Conservation (phyloP, 2,113 vertebrate species). For the Zeus faber region DNA sequence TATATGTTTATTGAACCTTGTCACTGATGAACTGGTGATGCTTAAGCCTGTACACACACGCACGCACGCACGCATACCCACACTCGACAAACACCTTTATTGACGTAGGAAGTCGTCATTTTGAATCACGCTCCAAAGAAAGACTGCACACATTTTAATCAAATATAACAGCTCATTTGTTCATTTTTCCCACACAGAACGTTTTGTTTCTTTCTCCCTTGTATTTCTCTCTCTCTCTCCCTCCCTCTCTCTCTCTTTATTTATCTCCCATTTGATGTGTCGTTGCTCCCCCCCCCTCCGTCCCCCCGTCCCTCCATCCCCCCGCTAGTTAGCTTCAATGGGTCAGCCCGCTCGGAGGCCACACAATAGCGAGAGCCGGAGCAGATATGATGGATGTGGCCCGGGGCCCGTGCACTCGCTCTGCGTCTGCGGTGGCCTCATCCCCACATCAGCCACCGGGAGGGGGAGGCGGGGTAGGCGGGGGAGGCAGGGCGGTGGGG, state of each 20-base stretch:
- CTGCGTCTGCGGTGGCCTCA: conserved; percentile 66
- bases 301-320: neutral
- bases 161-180: neutral
- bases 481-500: conserved; percentile 14
- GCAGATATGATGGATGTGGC: conserved; percentile 72
- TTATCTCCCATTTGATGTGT: neutral
- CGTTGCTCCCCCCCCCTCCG: neutral
- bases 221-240: neutral
- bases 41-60: conserved; percentile 22
- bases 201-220: neutral
- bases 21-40: conserved; percentile 40
- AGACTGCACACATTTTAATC: neutral
- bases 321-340: conserved; percentile 20
- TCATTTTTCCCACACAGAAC: neutral
- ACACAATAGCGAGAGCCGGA: conserved; percentile 57
- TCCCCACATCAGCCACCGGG: conserved; percentile 54
- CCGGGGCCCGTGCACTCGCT: conserved; percentile 55
- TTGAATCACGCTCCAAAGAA: neutral
- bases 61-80: neutral
- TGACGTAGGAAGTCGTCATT: neutral
- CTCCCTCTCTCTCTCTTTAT: neutral
- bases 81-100: neutral
- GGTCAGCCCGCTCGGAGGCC: conserved; percentile 41
- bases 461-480: conserved; percentile 27
- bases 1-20: conserved; percentile 59